These are phyloP conservation scores for Drosophila simulans DNA, from an alignment of 1,140 invertebrate species.

Conservation along the genomic window DNA sequence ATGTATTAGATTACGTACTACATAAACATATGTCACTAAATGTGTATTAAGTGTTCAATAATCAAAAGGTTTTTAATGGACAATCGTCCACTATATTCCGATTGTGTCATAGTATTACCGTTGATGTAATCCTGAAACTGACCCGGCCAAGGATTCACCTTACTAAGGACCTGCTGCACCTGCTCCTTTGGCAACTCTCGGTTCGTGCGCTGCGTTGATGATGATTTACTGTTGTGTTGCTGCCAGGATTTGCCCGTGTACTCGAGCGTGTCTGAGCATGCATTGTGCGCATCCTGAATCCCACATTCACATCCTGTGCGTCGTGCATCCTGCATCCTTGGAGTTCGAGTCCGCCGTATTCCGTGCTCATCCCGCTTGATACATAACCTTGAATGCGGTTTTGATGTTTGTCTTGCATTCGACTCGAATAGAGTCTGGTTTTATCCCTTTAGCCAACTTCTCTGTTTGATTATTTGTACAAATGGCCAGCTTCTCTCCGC, in stretches of 20 bases:
- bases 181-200: conserved; percentile 35
- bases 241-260: conserved; percentile 79
- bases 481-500: conserved; percentile 62
- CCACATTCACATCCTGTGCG: conserved; percentile 14
- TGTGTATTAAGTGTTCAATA: too few species aligned
- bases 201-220: conserved; percentile 65
- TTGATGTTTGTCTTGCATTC: conserved; percentile 77
- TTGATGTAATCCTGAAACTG: background rate
- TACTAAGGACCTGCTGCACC: conserved; percentile 26
- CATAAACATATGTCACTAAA: too few species aligned
- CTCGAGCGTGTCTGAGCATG: conserved; percentile 67
- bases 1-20: too few species aligned
- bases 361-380: conserved; percentile 70
- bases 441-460: conserved; percentile 10
- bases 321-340: conserved; percentile 20
- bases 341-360: conserved; percentile 44
- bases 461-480: conserved; percentile 80
- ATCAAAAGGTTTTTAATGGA: background rate
- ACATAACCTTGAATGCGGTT: conserved; percentile 83
- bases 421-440: conserved; percentile 49
- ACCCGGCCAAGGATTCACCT: conserved; percentile 6
- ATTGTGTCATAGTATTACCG: too few species aligned
- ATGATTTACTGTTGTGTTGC: conserved; percentile 84
- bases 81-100: too few species aligned
- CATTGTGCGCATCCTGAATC: conserved; percentile 43